A percentile compares a stretch with the other conserved stretches of the same genome.
Conservation (phyloP, 2,113 vertebrate species). For the Otolemur garnettii region DNA sequence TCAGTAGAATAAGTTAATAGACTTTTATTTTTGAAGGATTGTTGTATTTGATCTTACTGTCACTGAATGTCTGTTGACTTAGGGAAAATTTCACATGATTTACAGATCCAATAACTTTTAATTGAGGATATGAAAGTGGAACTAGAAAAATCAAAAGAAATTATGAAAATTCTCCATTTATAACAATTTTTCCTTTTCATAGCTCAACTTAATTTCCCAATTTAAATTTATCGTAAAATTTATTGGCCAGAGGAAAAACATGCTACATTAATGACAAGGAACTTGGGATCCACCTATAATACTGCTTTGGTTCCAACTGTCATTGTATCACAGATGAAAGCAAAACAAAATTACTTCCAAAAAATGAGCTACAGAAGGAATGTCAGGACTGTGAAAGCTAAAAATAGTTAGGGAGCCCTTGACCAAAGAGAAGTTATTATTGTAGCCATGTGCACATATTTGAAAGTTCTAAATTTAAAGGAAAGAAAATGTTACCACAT, state of each 20-base stretch:
- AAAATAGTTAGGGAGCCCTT: not conserved
- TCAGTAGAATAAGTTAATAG: not conserved
- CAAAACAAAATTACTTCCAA: conserved; percentile 50
- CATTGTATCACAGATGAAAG: conserved; percentile 58
- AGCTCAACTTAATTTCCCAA: conserved; percentile 47
- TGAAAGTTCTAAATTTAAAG: conserved; percentile 50
- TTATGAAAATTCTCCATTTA: conserved; percentile 56
- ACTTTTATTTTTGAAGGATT: conserved; percentile 46
- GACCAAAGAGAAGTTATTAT: conserved; percentile 49
- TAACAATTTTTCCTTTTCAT: conserved; percentile 44
- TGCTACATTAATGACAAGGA: conserved; percentile 35
- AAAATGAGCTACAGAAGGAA: conserved; percentile 23
- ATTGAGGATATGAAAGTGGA: conserved; percentile 26
- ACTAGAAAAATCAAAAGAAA: conserved; percentile 60
- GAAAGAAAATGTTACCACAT: not conserved
- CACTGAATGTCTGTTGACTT: conserved; percentile 45
- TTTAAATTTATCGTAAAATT: conserved; percentile 70
- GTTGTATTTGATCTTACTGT: conserved; percentile 13
- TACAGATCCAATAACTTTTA: conserved; percentile 63
- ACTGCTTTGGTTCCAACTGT: conserved; percentile 41
- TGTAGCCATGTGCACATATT: not conserved
- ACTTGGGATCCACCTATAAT: conserved; percentile 41
- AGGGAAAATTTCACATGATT: conserved; percentile 34
- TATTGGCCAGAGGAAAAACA: not conserved
- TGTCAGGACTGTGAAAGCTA: conserved; percentile 58